Conservation (phyloP, 92 coral and sea anemone species). For the Umimayanthus kanabou region DNA sequence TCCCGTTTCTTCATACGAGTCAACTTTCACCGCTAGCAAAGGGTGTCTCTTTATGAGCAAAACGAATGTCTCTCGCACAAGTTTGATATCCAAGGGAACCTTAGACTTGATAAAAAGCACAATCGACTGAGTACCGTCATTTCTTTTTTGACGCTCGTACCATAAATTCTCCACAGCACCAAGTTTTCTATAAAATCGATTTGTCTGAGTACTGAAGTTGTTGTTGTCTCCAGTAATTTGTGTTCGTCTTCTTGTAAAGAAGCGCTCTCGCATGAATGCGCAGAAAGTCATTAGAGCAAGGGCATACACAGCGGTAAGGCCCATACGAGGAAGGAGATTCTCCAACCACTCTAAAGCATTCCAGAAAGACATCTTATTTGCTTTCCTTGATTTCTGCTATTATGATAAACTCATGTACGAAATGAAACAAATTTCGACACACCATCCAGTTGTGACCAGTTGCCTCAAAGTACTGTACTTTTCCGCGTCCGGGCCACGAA, state of each 20-base stretch:
- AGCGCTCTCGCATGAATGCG: constrained; percentile 29
- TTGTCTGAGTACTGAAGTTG: background rate
- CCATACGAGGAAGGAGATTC: constrained; percentile 55
- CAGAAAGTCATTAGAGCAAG: constrained; percentile 52
- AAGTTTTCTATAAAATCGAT: constrained; percentile 4
- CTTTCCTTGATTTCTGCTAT: background rate
- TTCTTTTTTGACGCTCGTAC: background rate
- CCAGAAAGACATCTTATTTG: constrained; percentile 46
- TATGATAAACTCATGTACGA: background rate
- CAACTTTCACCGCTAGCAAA: constrained; percentile 8
- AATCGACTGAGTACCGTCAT: constrained; percentile 6
- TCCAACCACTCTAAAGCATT: constrained; percentile 58
- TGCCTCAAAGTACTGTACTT: no score
- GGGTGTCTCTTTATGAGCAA: constrained; percentile 12
- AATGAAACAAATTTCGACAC: background rate
- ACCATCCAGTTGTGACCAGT: background rate
- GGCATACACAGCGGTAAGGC: constrained; percentile 68
- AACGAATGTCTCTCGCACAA: constrained; percentile 2
- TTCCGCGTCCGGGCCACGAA: background rate
- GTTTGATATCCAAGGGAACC: constrained; percentile 1
- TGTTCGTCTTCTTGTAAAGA: background rate
- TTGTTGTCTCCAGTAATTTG: constrained; percentile 6
- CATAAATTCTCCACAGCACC: constrained; percentile 19
- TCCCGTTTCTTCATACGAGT: background rate
- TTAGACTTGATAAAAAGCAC: constrained; percentile 26